Evolutionary conservation across 2,113 vertebrate genomes (phyloP).

Genomic region (Erpornis zantholeuca): DNA sequence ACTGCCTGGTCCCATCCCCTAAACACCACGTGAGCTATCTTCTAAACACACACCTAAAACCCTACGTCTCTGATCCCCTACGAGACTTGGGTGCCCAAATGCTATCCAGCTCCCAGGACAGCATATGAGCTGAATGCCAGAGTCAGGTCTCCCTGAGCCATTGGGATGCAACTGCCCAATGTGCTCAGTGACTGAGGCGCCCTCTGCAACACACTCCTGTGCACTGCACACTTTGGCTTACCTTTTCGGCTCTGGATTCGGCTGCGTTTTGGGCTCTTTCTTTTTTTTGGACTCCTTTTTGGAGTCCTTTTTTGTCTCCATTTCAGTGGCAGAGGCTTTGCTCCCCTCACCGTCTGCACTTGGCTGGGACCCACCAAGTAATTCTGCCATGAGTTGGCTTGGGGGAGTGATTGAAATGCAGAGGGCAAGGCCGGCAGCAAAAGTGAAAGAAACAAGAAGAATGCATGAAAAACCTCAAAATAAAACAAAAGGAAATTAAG

Average conservation of each 20-base stretch:
- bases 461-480: constrained; percentile 73
- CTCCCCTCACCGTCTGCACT: constrained; percentile 78
- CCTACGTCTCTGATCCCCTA: background rate
- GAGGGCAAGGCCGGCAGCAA: constrained; percentile 79
- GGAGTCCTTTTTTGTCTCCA: constrained; percentile 85
- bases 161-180: background rate
- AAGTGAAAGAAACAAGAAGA: constrained; percentile 79
- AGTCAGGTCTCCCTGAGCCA: accelerated
- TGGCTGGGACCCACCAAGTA: constrained; percentile 81
- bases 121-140: accelerated
- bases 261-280: constrained; percentile 84
- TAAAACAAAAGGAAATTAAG: constrained; percentile 69
- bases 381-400: constrained; percentile 83
- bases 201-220: background rate
- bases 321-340: constrained; percentile 76
- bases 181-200: background rate
- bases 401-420: constrained; percentile 81
- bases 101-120: constrained; percentile 6
- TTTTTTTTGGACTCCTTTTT: constrained; percentile 94
- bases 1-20: accelerated
- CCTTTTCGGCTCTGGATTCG: constrained; percentile 84
- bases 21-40: background rate
- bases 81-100: accelerated
- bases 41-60: background rate
- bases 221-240: constrained; percentile 67